Evolutionary conservation across 2,888 invertebrate species (phyloP).

Genomic region (Nematopogon swammerdamellus): DNA sequence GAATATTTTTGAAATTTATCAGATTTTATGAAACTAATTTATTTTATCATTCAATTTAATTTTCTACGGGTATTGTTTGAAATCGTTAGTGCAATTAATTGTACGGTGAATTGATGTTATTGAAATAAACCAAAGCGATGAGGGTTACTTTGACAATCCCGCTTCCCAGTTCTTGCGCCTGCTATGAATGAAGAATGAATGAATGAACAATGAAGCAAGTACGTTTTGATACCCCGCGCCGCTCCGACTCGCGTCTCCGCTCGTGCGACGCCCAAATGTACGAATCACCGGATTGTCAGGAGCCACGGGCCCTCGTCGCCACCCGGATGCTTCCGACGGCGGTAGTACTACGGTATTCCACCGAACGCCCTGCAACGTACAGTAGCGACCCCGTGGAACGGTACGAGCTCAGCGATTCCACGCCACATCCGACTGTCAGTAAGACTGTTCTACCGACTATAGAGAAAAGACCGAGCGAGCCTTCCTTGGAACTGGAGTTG

Average conservation of each 20-base stretch:
- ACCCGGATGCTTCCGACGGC: not conserved
- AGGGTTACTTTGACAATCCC: too few species aligned
- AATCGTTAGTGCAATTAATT: too few species aligned
- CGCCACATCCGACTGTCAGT: conserved; percentile 30
- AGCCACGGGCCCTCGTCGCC: not conserved
- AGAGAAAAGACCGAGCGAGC: conserved; percentile 15
- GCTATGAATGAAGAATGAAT: too few species aligned
- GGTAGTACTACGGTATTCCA: not conserved
- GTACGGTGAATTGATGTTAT: too few species aligned
- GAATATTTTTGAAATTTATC: too few species aligned
- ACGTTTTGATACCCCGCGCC: not conserved
- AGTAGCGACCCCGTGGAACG: conserved; percentile 30
- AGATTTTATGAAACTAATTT: too few species aligned
- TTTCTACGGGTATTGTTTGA: too few species aligned
- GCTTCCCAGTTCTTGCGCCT: too few species aligned
- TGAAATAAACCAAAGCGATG: too few species aligned
- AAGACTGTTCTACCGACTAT: conserved; percentile 21
- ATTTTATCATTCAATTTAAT: too few species aligned
- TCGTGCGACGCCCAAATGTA: not conserved
- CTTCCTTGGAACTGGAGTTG: conserved; percentile 37
- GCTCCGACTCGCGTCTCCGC: not conserved
- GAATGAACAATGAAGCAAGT: not conserved
- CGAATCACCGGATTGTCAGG: not conserved
- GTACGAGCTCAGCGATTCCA: conserved; percentile 32
- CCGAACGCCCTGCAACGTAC: conserved; percentile 14